These are phyloP conservation scores for Phymorhynchus buccinoides DNA, from an alignment of 1,140 invertebrate genomes.

Conservation along the genomic window DNA sequence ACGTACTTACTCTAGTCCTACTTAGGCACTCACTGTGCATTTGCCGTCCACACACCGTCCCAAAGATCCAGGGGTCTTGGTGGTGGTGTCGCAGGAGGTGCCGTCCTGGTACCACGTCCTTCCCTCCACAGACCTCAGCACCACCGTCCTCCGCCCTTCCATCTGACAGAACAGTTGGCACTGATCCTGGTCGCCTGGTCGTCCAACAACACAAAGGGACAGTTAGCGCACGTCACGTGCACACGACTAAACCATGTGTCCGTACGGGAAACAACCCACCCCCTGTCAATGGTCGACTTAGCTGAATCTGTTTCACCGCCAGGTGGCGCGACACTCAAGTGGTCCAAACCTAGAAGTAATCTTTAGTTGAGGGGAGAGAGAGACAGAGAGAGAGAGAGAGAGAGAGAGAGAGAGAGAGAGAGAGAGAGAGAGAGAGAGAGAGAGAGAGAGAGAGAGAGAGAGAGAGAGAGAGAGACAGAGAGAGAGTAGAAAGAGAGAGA, in stretches of 20 bases:
- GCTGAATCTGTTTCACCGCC: background rate
- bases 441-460: no score
- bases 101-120: conserved; percentile 44
- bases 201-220: background rate
- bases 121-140: conserved; percentile 30
- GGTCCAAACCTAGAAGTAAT: background rate
- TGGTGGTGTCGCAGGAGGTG: conserved; percentile 33
- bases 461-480: no score
- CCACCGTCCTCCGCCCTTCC: conserved; percentile 2
- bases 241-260: background rate
- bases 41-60: conserved; percentile 43
- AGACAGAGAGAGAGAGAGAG: background rate
- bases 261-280: background rate
- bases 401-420: background rate
- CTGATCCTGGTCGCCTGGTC: conserved; percentile 34
- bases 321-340: no score
- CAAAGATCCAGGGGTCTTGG: conserved; percentile 22
- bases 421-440: background rate
- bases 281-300: background rate
- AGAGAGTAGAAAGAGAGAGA: no score
- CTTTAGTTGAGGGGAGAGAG: background rate
- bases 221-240: background rate
- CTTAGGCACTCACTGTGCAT: conserved; percentile 46
- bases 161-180: conserved; percentile 42
- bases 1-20: no score